Base-by-base conservation (phyloP, 2,797 vertebrate species). In the Malacoraja senta region DNA sequence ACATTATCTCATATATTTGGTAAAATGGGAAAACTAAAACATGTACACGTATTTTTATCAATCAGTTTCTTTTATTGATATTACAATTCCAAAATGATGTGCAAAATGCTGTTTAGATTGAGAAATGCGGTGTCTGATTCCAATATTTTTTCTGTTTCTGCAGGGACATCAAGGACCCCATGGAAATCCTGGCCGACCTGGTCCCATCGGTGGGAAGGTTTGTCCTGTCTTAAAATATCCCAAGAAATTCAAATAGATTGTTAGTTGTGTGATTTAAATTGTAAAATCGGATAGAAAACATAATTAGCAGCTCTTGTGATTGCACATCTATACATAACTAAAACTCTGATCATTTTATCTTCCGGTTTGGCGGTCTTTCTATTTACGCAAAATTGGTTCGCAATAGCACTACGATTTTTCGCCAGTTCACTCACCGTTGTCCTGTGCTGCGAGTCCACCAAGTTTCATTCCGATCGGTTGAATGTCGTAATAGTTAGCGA, bases 111-210 rank as follows among this genome's bases (percentile, higher is more conserved):
- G 38, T 19, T 44, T 26, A 58, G 15, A n/a, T 29, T n/a, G 6
- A n/a, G 65, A 92, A 76, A 74, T 35, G 3, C 8, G 3, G 7
- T 53, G 0, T 17, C 38, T 92, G 90, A 92, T 92, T 74, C 26
- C 71, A 63, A 17, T 8, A 0, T 58, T 71, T 93, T 44, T 35
- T 93, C 94, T 93, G 93, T 96, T 72, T 94, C 96, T 96, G 93
- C 93, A 99, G 99, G 98, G 98, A 97, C 96, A 97, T 68, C 96
- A 96, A 19, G 98, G 98, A 94, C 97, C 99, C 81, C 97, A 99
- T n/a, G 98, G 99, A 96, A 99, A 98, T 93, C 98, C 98, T 21
- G 99, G 98, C 84, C 97, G 88, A 3, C 95, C 98, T 1, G 99
- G 99, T 38, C 95, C 96, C 71, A 95, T 97, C 77, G 99, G 98